These are phyloP conservation scores for Sigmodon hispidus DNA, from an alignment of 2,113 vertebrate species.

Conservation along the genomic window DNA sequence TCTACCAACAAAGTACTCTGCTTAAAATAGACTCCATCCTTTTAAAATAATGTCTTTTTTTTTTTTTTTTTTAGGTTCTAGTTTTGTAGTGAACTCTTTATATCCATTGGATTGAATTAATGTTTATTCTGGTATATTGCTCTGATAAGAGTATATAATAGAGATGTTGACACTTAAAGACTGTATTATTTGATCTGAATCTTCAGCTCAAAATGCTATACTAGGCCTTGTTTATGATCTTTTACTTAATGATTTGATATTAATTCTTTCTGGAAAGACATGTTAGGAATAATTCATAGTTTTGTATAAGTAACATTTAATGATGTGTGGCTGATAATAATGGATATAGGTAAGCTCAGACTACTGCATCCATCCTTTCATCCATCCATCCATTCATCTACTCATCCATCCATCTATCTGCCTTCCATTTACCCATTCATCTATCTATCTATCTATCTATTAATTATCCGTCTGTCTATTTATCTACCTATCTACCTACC, in stretches of 20 bases:
- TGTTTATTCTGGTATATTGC: not conserved
- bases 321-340: not conserved
- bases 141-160: not conserved
- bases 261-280: not conserved
- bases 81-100: not conserved
- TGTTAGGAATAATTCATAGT: not conserved
- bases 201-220: not conserved
- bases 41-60: slow-evolving; percentile 40
- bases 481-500: not conserved
- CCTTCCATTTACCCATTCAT: too few relatives aligned
- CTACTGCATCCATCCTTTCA: not conserved
- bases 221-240: not conserved
- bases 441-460: not conserved
- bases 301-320: not conserved
- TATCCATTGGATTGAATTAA: not conserved
- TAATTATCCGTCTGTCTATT: too few relatives aligned
- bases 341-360: not conserved
- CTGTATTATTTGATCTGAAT: not conserved
- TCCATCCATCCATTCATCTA: not conserved
- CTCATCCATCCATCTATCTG: too few relatives aligned
- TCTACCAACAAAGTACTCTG: not conserved
- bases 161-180: not conserved
- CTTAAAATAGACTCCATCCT: slow-evolving; percentile 43
- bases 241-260: not conserved
- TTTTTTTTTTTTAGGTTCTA: not conserved